Base-by-base conservation (phyloP, 2,113 vertebrate genomes). In the Nibea albiflora region DNA sequence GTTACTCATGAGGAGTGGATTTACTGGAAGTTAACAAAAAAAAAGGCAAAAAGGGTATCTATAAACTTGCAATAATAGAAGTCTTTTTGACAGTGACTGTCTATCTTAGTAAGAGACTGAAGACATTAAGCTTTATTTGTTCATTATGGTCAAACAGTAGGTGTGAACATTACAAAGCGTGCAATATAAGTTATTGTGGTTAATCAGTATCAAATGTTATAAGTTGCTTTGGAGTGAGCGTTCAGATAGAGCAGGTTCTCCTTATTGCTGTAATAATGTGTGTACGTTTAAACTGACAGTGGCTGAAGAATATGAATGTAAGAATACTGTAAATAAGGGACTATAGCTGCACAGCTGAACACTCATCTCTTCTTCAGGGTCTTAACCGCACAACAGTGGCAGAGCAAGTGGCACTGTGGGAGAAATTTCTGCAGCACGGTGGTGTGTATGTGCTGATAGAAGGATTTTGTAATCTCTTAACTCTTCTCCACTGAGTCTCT, bases 251-350 rank as follows among this genome's bases (percentile, higher is more conserved):
- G 68, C 65, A 70, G 71, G 62, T 73, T 78, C 26, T 53, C 67
- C 74, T 80, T 44, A 69, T 28, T 84, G 20, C 71, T 81, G 58
- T 58, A 53, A 46, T 47, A 62, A 71, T 56, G 58, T 79, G 74
- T 84, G 72, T 83, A 42, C 56, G 72, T 84, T 65, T 74, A 47
- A 78, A 67, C 22, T 61, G 80, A 62, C 47, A 35, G 76, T 85
- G 50, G 78, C 57, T 76, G 52, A 83, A 83, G 26, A 82, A 84
- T 53, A 73, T 86, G 91, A 93, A 92, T 93, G 92, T 94, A 91
- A 76, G 50, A 17, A 67, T 73, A 12, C 60, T 91, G 89, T 92
- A 91, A 90, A 85, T 90, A 83, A 2, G 53, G 69, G 62, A 87
- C 44, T 20, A 31, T 5, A 66, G 67, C 80, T 73, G 70, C 73